Conservation (phyloP, 2,797 vertebrate genomes). For the Hylomyscus alleni region DNA sequence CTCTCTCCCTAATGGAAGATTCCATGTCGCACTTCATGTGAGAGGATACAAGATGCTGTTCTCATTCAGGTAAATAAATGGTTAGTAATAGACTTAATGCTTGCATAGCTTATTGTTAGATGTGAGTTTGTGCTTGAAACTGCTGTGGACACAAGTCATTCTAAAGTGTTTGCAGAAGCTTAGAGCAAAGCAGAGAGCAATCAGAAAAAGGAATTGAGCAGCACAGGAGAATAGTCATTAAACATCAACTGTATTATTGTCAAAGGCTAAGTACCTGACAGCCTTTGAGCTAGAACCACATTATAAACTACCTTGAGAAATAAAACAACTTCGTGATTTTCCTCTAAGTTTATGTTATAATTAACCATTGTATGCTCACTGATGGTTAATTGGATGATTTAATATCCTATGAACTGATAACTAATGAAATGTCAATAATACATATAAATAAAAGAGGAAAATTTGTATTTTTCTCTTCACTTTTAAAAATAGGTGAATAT, state of each 20-base stretch:
- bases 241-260: not conserved
- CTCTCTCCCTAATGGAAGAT: not conserved
- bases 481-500: slow-evolving; percentile 13
- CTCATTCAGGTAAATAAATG: not conserved
- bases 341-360: not conserved
- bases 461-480: not conserved
- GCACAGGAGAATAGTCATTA: not conserved
- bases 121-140: not conserved
- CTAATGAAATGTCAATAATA: not conserved
- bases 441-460: not conserved
- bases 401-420: not conserved
- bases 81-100: not conserved
- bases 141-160: not conserved
- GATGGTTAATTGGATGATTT: not conserved
- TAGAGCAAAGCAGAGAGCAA: not conserved
- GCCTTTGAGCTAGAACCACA: slow-evolving; percentile 1
- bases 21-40: not conserved
- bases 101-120: not conserved
- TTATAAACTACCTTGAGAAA: not conserved
- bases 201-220: not conserved
- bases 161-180: not conserved
- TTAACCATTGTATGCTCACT: not conserved
- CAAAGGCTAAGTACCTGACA: not conserved
- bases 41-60: not conserved
- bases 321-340: not conserved